Percentiles rank a stretch among this genome's conserved stretches.
Evolutionary conservation across 2,797 vertebrate genomes (phyloP).

Genomic region (Pseudochirops corinnae): DNA sequence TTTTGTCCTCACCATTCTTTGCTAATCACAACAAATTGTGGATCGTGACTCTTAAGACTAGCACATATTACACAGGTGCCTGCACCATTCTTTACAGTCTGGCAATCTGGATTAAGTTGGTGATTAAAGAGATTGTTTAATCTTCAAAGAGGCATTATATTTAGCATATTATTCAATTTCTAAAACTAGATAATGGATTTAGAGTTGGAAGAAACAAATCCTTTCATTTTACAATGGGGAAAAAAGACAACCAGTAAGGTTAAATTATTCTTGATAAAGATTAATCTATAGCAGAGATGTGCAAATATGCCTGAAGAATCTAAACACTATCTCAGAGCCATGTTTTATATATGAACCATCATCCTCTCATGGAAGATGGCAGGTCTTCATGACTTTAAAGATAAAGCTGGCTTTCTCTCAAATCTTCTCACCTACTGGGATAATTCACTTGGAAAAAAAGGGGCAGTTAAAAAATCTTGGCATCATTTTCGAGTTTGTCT

Average conservation of each 20-base stretch:
- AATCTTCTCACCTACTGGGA: conserved; percentile 56
- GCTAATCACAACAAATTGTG: conserved; percentile 38
- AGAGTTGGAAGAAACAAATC: background rate
- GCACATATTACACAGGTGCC: conserved; percentile 24
- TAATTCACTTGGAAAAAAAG: conserved; percentile 40
- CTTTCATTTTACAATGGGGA: background rate
- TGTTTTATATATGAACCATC: conserved; percentile 29
- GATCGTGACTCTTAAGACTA: conserved; percentile 20
- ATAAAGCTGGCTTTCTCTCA: conserved; percentile 16
- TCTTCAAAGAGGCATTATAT: conserved; percentile 42
- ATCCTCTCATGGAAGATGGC: conserved; percentile 39
- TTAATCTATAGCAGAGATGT: background rate
- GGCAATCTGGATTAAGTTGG: background rate
- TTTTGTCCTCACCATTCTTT: conserved; percentile 43
- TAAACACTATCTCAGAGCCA: background rate
- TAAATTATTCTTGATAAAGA: background rate
- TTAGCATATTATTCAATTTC: conserved; percentile 29
- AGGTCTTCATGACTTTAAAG: conserved; percentile 10
- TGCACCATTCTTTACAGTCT: conserved; percentile 29
- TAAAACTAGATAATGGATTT: conserved; percentile 9
- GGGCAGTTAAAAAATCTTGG: conserved; percentile 23
- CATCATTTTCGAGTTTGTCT: conserved; percentile 1
- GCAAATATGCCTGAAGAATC: background rate
- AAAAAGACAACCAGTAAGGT: background rate
- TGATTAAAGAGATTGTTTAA: conserved; percentile 29